A percentile compares a stretch with the other conserved stretches of the same genome.
Evolutionary conservation across 2,888 invertebrate species (phyloP).

Genomic region (Sesia apiformis): DNA sequence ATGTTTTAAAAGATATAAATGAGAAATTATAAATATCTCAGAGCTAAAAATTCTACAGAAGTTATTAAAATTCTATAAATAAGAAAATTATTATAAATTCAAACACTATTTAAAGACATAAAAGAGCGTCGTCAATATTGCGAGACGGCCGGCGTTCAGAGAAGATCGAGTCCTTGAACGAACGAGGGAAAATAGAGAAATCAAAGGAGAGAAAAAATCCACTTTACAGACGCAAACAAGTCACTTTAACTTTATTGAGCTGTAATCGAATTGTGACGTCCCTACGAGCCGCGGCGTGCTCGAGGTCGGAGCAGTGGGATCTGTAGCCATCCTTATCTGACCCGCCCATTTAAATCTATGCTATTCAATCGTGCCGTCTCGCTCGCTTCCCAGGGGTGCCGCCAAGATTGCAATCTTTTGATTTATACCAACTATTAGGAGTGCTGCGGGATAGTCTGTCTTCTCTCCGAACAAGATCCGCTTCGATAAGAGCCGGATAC

Average conservation of each 20-base stretch:
- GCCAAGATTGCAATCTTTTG: slow-evolving; percentile 74
- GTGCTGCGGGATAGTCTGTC: slow-evolving; percentile 65
- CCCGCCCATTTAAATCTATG: slow-evolving; percentile 73
- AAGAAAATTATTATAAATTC: slow-evolving; percentile 8
- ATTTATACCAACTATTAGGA: slow-evolving; percentile 75
- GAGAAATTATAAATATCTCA: not conserved
- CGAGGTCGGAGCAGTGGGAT: slow-evolving; percentile 51
- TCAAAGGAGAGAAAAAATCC: slow-evolving; percentile 66
- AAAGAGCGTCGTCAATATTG: slow-evolving; percentile 16
- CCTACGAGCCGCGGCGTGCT: slow-evolving; percentile 48
- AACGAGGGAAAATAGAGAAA: slow-evolving; percentile 48
- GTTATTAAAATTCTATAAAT: slow-evolving; percentile 4
- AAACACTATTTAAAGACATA: slow-evolving; percentile 11
- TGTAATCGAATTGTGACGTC: slow-evolving; percentile 75
- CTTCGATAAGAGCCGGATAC: slow-evolving; percentile 58
- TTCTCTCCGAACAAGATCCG: slow-evolving; percentile 57
- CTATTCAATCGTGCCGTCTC: slow-evolving; percentile 74
- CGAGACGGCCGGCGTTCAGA: slow-evolving; percentile 11
- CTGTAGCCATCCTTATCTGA: slow-evolving; percentile 71
- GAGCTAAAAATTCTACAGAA: not conserved
- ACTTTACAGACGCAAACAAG: slow-evolving; percentile 73
- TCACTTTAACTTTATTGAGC: slow-evolving; percentile 75
- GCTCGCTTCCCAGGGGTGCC: slow-evolving; percentile 72
- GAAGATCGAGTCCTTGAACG: slow-evolving; percentile 25
- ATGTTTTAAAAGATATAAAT: not conserved